These are phyloP conservation scores for Cataglyphis cursor DNA, from an alignment of 2,888 invertebrate genomes.

Conservation along the genomic window DNA sequence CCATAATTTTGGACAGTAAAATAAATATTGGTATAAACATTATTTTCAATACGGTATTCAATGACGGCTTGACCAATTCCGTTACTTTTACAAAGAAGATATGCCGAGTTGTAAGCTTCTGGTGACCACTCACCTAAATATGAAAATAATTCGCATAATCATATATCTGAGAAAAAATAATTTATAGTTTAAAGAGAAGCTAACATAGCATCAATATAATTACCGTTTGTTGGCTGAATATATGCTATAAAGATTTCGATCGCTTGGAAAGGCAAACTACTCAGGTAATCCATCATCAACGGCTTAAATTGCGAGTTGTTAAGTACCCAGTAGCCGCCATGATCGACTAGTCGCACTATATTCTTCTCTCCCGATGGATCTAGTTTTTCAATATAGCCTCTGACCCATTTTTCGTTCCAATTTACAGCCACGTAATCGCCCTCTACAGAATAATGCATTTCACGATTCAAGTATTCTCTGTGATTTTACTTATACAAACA, in stretches of 20 bases:
- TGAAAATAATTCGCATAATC: slow-evolving; percentile 74
- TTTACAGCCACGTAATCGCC: slow-evolving; percentile 95
- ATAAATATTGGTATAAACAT: slow-evolving; percentile 93
- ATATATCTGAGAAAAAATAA: not conserved
- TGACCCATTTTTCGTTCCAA: slow-evolving; percentile 93
- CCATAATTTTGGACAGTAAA: slow-evolving; percentile 92
- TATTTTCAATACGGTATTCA: slow-evolving; percentile 93
- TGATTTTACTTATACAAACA: not conserved
- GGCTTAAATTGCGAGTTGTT: slow-evolving; percentile 94
- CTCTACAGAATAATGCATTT: slow-evolving; percentile 87
- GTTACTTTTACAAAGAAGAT: slow-evolving; percentile 89
- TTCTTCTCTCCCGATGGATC: slow-evolving; percentile 91
- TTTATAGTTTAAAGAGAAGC: not conserved
- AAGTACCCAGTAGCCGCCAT: slow-evolving; percentile 96
- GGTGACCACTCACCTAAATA: slow-evolving; percentile 90
- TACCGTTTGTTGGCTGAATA: slow-evolving; percentile 93
- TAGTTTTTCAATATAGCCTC: slow-evolving; percentile 83
- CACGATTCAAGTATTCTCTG: not conserved
- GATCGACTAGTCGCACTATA: slow-evolving; percentile 96
- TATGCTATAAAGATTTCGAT: slow-evolving; percentile 98
- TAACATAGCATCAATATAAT: slow-evolving; percentile 65
- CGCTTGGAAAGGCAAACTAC: slow-evolving; percentile 97
- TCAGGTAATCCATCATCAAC: slow-evolving; percentile 97
- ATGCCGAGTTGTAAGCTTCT: slow-evolving; percentile 93
- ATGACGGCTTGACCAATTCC: slow-evolving; percentile 96